phyloP scores from a whole-genome alignment of 2,113 vertebrate species.

The Pseudopipra pipra region DNA sequence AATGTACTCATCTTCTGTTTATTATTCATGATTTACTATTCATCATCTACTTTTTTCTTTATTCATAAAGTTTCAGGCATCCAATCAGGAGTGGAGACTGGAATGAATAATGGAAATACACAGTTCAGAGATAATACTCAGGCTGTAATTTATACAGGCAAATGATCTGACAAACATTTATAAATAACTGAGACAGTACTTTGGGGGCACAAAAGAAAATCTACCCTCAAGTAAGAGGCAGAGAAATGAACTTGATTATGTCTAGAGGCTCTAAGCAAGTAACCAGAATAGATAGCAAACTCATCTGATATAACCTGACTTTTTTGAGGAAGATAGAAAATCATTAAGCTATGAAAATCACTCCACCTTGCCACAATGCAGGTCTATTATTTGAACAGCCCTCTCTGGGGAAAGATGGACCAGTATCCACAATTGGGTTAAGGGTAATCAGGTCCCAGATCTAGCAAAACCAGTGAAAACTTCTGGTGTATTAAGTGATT shows the following conservation, averaged over 20 bases:
- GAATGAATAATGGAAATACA: slow-evolving; percentile 58
- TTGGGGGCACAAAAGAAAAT: slow-evolving; percentile 26
- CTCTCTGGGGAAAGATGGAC: background rate
- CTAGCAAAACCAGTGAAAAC: background rate
- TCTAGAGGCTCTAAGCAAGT: background rate
- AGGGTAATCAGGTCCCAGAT: background rate
- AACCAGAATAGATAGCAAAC: background rate
- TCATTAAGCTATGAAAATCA: background rate
- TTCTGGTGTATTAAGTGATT: background rate
- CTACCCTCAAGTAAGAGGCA: background rate
- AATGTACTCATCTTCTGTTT: slow-evolving; percentile 58
- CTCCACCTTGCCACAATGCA: background rate
- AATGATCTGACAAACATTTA: slow-evolving; percentile 53
- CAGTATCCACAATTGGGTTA: background rate
- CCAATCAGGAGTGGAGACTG: slow-evolving; percentile 22
- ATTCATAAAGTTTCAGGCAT: slow-evolving; percentile 58
- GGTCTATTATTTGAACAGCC: background rate
- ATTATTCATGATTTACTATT: slow-evolving; percentile 66
- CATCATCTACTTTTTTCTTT: slow-evolving; percentile 49
- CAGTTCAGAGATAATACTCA: slow-evolving; percentile 20
- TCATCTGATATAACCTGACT: background rate
- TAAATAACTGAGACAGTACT: slow-evolving; percentile 49
- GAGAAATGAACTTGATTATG: slow-evolving; percentile 15
- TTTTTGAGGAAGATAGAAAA: background rate
- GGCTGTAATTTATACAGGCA: slow-evolving; percentile 47